These are phyloP conservation scores for Anguilla pacifica DNA, from an alignment of 2,797 vertebrate genomes.

Conservation along the genomic window DNA sequence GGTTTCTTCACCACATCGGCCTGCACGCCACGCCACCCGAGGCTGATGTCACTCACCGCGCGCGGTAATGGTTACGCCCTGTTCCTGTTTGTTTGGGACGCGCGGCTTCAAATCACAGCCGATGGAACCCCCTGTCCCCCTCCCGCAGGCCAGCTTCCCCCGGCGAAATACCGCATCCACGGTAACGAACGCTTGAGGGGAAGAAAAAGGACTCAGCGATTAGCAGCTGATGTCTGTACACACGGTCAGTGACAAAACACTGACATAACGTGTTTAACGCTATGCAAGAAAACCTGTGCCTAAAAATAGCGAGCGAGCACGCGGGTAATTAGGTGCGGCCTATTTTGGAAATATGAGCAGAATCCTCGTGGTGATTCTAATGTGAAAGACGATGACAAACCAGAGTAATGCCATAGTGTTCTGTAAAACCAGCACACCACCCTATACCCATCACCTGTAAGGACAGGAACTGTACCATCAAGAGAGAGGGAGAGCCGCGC, in stretches of 20 bases:
- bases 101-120: slow-evolving; percentile 70
- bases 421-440: too few species aligned
- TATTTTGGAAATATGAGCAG: too few species aligned
- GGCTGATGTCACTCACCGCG: slow-evolving; percentile 68
- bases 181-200: slow-evolving; percentile 20
- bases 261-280: slow-evolving; percentile 74
- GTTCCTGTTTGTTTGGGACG: slow-evolving; percentile 73
- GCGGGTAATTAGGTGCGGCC: too few species aligned
- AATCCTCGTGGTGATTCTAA: too few species aligned
- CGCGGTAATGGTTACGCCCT: slow-evolving; percentile 69
- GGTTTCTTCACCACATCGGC: slow-evolving; percentile 65
- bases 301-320: slow-evolving; percentile 43
- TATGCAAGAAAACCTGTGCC: slow-evolving; percentile 78
- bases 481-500: too few species aligned
- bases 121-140: slow-evolving; percentile 44
- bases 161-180: neutral
- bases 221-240: slow-evolving; percentile 68
- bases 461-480: too few species aligned
- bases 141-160: too few species aligned
- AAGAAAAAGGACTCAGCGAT: slow-evolving; percentile 14
- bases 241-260: slow-evolving; percentile 69
- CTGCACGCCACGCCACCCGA: slow-evolving; percentile 57
- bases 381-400: too few species aligned
- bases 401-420: too few species aligned
- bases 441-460: too few species aligned